Base-by-base conservation (phyloP, 2,888 invertebrate species). In the Megamerina dolium region DNA sequence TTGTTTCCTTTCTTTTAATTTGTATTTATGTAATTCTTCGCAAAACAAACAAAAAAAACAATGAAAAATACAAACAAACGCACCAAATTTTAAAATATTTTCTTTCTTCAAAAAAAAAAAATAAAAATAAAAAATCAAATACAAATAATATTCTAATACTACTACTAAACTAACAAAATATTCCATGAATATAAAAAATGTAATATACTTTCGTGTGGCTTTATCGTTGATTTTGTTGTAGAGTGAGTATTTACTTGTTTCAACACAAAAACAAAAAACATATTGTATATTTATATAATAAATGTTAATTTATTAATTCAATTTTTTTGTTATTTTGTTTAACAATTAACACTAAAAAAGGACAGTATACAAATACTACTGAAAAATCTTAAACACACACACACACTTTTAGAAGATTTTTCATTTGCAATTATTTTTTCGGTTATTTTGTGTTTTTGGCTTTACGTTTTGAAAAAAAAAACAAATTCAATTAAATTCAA, bases 191-290 rank as follows among this genome's bases (percentile, higher is more conserved):
- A 44, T 35, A 47, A 45, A 14, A 13, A 45, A 39, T 16, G 23
- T 39, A 27, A 8, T 52, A 50, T 50, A 48, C 49, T 54, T 57
- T 54, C 60, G 57, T 59, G 57, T 60, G 64, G 59, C 64, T 64
- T 59, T 56, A 59, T 59, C 59, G 58, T 64, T 63, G 54, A 61
- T 64, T 61, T 61, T 55, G 55, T 51, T 58, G 57, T 63, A 63
- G 63, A 63, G 63, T 63, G 64, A 63, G 63, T 63, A 64, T 60
- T 40, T 16, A 21, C 37, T 30, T 36, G 35, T n/a, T 43, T 36
- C n/a, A 18, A 6, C 9, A 19, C 8, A 3, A 2, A 27, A 20
- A 31, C 9, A 31, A 31, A 31, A 5, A 3, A 31, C 12, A n/a
- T 14, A 6, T 14, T 31, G 14, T 14, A 31, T 31, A 14, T 14